Base-by-base conservation (phyloP, 2,113 vertebrate species). In the Clarias batrachus region DNA sequence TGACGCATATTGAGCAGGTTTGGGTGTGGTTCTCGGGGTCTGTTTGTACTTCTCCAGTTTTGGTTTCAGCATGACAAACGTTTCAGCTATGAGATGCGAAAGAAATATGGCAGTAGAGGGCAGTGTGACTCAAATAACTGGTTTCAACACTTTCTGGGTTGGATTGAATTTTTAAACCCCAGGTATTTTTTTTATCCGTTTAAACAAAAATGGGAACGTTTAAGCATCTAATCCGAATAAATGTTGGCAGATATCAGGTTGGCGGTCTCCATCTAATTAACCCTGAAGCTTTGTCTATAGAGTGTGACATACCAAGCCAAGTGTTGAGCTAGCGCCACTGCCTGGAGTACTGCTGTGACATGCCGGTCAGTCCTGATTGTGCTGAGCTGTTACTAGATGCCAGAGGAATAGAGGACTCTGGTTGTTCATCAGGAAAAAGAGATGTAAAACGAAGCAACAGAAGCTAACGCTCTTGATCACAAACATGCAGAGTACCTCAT, bases 1-100 rank as follows among this genome's bases (percentile, higher is more conserved):
- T 65, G 60, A 87, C 62, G 54, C 71, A 63, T 56, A 83, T 33
- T 77, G 21, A 77, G 30, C 70, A 65, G 68, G 68, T 63, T 25
- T 41, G 80, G 85, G 33, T 54, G 85, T 23, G 76, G 77, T 62
- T 56, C 41, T 27, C 33, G 19, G 33, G 33, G 33, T 85, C 73
- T 23, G 33, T 59, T 12, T 37, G 23, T 30, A 30, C 16, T 59
- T 73, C 73, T 86, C 23, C 78, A 86, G 85, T 82, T 86, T 86
- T 60, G 56, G 30, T 81, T 81, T 86, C 56, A 21, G 21, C 57
- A 82, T 54, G 70, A 48, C 4, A 62, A 3, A 25, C 3, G 21
- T 79, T 79, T 66, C 27, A 41, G 16, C 27, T 30, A 66, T 25
- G 21, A 37, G 23, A 27, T n/a, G 7, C 52, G n/a, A 17, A 19